These are phyloP conservation scores for Pimpla rufipes DNA, from an alignment of 2,888 invertebrate genomes.

Conservation along the genomic window DNA sequence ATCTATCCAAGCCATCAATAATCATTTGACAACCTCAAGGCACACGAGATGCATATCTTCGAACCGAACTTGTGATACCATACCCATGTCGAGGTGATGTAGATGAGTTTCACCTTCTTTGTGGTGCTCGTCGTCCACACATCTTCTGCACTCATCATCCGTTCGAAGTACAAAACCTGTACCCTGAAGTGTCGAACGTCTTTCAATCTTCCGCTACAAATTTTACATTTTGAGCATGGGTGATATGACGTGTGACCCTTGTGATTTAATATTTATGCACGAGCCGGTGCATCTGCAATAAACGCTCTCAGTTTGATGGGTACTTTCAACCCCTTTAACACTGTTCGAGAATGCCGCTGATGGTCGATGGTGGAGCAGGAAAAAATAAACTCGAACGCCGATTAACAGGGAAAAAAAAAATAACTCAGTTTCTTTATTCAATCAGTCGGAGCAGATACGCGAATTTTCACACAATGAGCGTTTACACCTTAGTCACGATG, in stretches of 20 bases:
- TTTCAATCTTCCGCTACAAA: slow-evolving; percentile 53
- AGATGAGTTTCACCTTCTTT: slow-evolving; percentile 40
- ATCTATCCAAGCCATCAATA: slow-evolving; percentile 9
- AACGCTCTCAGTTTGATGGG: slow-evolving; percentile 57
- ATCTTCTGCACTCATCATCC: slow-evolving; percentile 63
- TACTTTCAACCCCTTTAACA: slow-evolving; percentile 36
- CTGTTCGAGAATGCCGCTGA: no score
- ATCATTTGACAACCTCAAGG: slow-evolving; percentile 50
- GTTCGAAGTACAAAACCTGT: slow-evolving; percentile 54
- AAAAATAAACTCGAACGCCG: no score
- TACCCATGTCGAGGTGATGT: slow-evolving; percentile 11
- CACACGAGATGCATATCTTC: slow-evolving; percentile 62
- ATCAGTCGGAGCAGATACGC: no score
- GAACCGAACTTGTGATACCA: slow-evolving; percentile 49
- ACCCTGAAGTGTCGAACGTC: slow-evolving; percentile 53
- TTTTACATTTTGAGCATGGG: slow-evolving; percentile 68
- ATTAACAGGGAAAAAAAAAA: no score
- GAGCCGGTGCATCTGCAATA: slow-evolving; percentile 71
- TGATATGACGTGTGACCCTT: slow-evolving; percentile 67
- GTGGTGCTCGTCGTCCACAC: slow-evolving; percentile 64
- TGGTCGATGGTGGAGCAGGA: no score
- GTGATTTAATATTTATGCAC: slow-evolving; percentile 64
- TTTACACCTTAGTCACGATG: no score
- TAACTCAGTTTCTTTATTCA: no score
- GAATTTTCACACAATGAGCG: no score